phyloP scores from a whole-genome alignment of 2,797 vertebrate genomes.

The Gorsachius magnificus region DNA sequence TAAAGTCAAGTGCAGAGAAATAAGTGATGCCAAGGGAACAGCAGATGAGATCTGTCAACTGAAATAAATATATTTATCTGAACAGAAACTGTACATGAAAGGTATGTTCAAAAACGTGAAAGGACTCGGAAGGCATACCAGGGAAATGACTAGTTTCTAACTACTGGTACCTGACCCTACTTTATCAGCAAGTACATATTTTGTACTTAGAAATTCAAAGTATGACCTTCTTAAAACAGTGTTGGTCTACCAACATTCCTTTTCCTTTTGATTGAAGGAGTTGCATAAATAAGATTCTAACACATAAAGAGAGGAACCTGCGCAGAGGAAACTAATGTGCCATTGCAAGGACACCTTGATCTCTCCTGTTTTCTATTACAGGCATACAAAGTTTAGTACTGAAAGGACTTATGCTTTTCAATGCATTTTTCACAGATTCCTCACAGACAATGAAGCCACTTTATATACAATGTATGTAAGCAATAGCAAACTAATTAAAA shows the following conservation, averaged over 20 bases:
- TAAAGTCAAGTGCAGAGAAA: background rate
- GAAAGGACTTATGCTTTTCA: background rate
- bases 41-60: conserved; percentile 7
- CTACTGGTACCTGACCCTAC: background rate
- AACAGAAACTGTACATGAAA: background rate
- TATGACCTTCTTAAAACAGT: background rate
- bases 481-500: background rate
- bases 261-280: background rate
- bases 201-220: background rate
- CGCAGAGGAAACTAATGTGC: background rate
- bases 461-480: background rate
- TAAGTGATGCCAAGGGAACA: background rate
- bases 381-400: background rate
- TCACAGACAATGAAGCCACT: background rate
- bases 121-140: background rate
- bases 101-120: background rate
- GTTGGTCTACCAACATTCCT: background rate
- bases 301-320: background rate
- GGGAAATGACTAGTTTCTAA: background rate
- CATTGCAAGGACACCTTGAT: background rate
- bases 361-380: background rate
- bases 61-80: conserved; percentile 13
- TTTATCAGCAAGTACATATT: background rate
- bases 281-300: background rate
- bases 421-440: background rate